phyloP scores from a whole-genome alignment of 2,113 vertebrate species.

The Grallaria varia region DNA sequence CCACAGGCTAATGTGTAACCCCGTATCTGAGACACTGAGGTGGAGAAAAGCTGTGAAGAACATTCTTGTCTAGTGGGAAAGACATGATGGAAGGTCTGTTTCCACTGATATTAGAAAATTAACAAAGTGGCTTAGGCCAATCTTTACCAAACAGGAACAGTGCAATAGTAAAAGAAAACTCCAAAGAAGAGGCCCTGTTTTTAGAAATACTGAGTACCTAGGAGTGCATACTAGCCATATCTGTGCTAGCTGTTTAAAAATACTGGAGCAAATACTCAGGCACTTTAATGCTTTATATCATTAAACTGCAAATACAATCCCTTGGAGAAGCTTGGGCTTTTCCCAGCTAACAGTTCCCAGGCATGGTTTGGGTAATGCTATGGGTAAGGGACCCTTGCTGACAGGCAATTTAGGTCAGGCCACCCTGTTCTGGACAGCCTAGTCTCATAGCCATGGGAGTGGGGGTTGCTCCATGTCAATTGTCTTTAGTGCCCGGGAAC shows the following conservation, averaged over 20 bases:
- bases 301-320: neutral
- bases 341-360: neutral
- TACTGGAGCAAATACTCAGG: neutral
- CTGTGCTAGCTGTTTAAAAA: neutral
- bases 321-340: neutral
- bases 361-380: neutral
- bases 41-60: neutral
- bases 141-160: neutral
- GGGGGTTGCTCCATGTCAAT: neutral
- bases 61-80: neutral
- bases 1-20: neutral
- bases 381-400: neutral
- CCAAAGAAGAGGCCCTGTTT: neutral
- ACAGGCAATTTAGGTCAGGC: neutral
- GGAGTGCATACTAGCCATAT: neutral
- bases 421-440: neutral
- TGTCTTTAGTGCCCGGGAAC: neutral
- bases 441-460: neutral
- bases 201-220: neutral
- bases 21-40: neutral
- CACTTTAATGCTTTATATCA: neutral
- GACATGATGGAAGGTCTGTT: neutral
- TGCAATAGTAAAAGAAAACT: neutral
- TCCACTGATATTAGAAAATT: neutral
- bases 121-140: neutral